phyloP scores from a whole-genome alignment of 2,888 invertebrate species.

The Aethes cnicana region DNA sequence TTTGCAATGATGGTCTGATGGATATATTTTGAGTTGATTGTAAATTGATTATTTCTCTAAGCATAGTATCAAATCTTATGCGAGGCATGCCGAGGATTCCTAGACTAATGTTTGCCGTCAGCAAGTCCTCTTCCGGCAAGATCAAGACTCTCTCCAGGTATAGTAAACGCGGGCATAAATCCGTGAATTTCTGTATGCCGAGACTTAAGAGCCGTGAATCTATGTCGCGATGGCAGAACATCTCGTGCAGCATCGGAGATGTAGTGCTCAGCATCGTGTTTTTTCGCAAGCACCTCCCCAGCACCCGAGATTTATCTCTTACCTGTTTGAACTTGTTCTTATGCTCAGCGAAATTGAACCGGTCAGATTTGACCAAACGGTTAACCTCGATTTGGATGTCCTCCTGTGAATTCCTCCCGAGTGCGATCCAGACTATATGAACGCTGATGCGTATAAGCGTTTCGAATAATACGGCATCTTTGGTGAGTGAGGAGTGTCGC shows the following conservation, averaged over 20 bases:
- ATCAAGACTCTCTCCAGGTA: constrained; percentile 10
- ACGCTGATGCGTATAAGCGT: constrained; percentile 1
- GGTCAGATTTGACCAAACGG: constrained; percentile 20
- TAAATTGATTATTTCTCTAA: constrained; percentile 5
- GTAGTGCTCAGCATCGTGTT: not conserved
- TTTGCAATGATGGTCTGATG: not conserved
- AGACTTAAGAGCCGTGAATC: constrained; percentile 2
- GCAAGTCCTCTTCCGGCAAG: constrained; percentile 14
- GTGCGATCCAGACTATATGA: constrained; percentile 23
- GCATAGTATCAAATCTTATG: constrained; percentile 10
- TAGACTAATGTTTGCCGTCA: not conserved
- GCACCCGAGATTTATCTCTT: not conserved
- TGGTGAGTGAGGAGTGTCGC: not conserved
- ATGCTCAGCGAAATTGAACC: constrained; percentile 17
- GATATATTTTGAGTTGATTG: constrained; percentile 2
- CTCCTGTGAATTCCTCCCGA: constrained; percentile 1
- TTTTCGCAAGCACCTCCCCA: constrained; percentile 5
- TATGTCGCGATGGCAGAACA: constrained; percentile 12
- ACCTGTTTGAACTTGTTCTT: constrained; percentile 6
- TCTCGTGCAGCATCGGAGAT: constrained; percentile 18
- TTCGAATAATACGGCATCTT: constrained; percentile 8
- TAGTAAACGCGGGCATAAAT: constrained; percentile 2
- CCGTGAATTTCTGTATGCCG: constrained; percentile 7
- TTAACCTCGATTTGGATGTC: constrained; percentile 17
- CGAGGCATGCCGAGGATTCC: constrained; percentile 17